These are phyloP conservation scores for Lycorma delicatula DNA, from an alignment of 1,140 invertebrate genomes.

Conservation along the genomic window DNA sequence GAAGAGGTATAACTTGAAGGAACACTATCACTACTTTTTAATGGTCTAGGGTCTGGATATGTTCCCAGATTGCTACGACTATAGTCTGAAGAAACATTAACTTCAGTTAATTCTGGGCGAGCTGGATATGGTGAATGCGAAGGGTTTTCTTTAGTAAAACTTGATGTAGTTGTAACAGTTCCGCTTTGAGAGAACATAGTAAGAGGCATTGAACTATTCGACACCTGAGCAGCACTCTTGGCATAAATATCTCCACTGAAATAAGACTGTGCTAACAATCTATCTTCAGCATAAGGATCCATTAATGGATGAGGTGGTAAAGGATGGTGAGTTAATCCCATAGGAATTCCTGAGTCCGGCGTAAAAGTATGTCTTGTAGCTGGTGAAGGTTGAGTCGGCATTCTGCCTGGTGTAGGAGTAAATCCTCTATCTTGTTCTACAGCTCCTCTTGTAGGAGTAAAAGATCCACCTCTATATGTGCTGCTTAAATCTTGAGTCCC, in stretches of 20 bases:
- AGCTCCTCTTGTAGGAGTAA: constrained; percentile 25
- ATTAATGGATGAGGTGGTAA: constrained; percentile 18
- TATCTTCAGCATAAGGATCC: constrained; percentile 21
- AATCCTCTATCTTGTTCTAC: constrained; percentile 27
- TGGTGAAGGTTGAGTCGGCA: constrained; percentile 21
- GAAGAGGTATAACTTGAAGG: not conserved
- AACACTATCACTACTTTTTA: constrained; percentile 9
- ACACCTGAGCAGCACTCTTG: constrained; percentile 14
- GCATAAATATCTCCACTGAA: constrained; percentile 16
- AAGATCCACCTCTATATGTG: constrained; percentile 22
- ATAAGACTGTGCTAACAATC: constrained; percentile 11
- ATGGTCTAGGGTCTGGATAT: constrained; percentile 8
- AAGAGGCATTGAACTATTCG: constrained; percentile 11
- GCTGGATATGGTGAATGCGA: not conserved
- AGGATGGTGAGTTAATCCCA: constrained; percentile 15
- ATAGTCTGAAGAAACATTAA: not conserved
- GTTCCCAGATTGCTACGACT: constrained; percentile 3
- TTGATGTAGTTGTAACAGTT: constrained; percentile 10
- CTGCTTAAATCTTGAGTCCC: too few species aligned
- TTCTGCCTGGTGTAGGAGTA: constrained; percentile 29
- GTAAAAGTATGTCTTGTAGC: not conserved
- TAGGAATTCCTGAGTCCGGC: constrained; percentile 9
- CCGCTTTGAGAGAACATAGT: constrained; percentile 15
- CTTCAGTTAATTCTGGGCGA: constrained; percentile 1
- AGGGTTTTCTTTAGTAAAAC: constrained; percentile 9